Base-by-base conservation (phyloP, 1,140 invertebrate species). In the Hylaeus volcanicus region DNA sequence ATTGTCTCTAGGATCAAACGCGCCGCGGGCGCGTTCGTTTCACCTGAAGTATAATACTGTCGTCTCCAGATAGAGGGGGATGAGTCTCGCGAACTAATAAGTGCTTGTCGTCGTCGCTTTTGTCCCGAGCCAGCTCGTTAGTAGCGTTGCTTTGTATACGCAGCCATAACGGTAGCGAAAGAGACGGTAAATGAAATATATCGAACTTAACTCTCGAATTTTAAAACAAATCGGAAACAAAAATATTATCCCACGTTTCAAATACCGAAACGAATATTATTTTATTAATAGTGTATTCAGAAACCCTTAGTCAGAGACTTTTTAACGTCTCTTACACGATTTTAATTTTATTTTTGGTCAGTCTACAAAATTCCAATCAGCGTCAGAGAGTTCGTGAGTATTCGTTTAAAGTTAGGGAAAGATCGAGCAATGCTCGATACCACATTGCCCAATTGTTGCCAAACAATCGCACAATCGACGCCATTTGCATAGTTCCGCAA, bases 1-100 rank as follows among this genome's bases (percentile, higher is more conserved):
- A 64, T 68, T 76, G 65, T 55, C 70, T 56, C 48, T 6, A 53
- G 68, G 84, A 79, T 82, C 74, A 74, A 76, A 86, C 72, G 55
- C 68, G 41, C 45, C 51, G 11, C 48, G n/a, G 26, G 76, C 71
- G 58, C 70, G 71, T n/a, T 58, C 56, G 41, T 55, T 43, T 65
- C 66, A 26, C 72, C 60, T 56, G 56, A 48, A 56, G 26, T 68
- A 77, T 43, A 72, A 79, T 84, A 72, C 74, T 65, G 68, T 80
- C 61, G 56, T 14, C 51, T 14, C 41, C 61, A 5, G 56, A 2
- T 14, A 11, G 60, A 8, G 9, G 37, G 3, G 45, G 9, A 48
- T 12, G 45, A 51, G 3, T 48, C 1, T 45, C 43, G 60, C 26
- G 12, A 74, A 74, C 77, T 74, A 79, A 79, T 73, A 73, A 79